phyloP scores from a whole-genome alignment of 2,113 vertebrate genomes.

The Pelusios castaneus region DNA sequence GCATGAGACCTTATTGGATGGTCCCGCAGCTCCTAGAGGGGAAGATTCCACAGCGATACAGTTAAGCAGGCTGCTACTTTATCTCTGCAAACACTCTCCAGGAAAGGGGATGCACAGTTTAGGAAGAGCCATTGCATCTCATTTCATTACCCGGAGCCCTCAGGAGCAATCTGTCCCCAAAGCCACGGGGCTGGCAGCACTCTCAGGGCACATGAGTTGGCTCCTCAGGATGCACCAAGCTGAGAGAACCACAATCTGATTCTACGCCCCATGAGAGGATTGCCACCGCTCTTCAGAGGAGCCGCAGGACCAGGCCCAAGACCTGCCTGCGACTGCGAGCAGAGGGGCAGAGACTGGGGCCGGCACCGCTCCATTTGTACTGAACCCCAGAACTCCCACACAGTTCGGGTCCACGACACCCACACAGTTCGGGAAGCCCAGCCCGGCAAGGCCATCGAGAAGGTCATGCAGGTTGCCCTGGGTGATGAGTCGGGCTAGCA shows the following conservation, averaged over 20 bases:
- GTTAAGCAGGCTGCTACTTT: background rate
- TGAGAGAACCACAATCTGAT: background rate
- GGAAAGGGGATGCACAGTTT: background rate
- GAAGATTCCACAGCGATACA: background rate
- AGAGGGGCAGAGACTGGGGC: background rate
- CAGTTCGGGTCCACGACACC: too few species aligned
- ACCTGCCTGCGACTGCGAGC: background rate
- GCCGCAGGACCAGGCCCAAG: background rate
- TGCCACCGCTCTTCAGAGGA: background rate
- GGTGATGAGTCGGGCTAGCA: too few species aligned
- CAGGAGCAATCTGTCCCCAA: background rate
- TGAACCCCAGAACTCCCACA: background rate
- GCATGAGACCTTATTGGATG: background rate
- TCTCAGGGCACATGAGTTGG: background rate
- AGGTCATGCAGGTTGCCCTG: too few species aligned
- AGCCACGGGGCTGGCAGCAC: background rate
- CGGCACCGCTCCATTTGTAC: background rate
- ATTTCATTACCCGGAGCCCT: background rate
- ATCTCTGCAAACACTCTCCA: background rate
- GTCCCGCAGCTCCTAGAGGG: background rate
- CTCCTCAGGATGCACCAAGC: background rate
- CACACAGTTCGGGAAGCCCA: too few species aligned
- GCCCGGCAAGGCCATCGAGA: too few species aligned
- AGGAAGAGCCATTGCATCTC: background rate
- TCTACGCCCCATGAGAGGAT: too few species aligned